Evolutionary conservation across 2,888 invertebrate genomes (phyloP), one percentile per base, ranked within the genome.

Genomic region (Eulithis testata): DNA sequence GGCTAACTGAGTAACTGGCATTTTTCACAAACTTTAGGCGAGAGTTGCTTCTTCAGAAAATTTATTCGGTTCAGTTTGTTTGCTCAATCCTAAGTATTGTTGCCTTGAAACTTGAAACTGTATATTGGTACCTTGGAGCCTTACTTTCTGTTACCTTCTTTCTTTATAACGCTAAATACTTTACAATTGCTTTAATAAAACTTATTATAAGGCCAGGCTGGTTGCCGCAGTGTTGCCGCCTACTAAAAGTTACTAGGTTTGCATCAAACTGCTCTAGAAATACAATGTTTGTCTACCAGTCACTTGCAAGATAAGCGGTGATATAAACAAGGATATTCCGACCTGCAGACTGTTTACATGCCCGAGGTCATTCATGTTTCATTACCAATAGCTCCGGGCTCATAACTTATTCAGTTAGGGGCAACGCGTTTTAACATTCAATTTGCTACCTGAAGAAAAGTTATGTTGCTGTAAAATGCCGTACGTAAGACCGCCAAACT

Each of bases 391-490:
- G 85, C 88, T 86, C 82, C 80, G 71, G 73, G 80, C 87, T 87
- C 88, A 89, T 91, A 89, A 90, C 89, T 90, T 90, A 91, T 91
- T 91, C 90, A 91, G 86, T 85, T 85, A 87, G 81, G 89, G 88
- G 83, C 88, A 89, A 88, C 87, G 85, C 83, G 83, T 85, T 89
- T 89, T 89, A 89, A 90, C 89, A 90, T 90, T 90, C 89, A 90
- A 90, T 90, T 90, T 87, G 85, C 83, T 83, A 80, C 83, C 83
- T 80, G 83, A 87, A 87, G 85, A 84, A 87, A 82, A 83, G 83
- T 86, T 83, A 87, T 64, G 70, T 64, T 51, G 62, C 58, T 59
- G 54, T 66, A 62, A 65, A 66, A 58, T 49, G 51, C 31, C 11
- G 12, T 52, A 52, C 57, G 40, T 56, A 47, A 36, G 37, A 12